These are phyloP conservation scores for Nomada ferruginata DNA, from an alignment of 2,888 invertebrate species.

Conservation along the genomic window DNA sequence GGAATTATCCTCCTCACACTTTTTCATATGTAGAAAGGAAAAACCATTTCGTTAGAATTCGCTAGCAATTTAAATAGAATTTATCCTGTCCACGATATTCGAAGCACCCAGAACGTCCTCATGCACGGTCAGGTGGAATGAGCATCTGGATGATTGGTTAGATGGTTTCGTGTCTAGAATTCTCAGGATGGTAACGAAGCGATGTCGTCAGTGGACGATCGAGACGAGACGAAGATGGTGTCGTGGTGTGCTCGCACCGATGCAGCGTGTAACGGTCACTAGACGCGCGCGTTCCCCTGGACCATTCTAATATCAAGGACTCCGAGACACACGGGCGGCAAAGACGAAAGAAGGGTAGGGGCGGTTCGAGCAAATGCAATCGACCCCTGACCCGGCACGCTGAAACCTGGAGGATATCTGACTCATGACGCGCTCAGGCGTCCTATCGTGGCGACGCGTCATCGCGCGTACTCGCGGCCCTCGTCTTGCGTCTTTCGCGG, in stretches of 20 bases:
- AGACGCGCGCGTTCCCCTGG: slow-evolving; percentile 77
- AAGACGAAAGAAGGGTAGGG: slow-evolving; percentile 67
- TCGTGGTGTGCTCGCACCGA: slow-evolving; percentile 30
- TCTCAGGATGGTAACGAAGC: slow-evolving; percentile 72
- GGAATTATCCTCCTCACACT: too few relatives aligned
- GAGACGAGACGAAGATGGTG: slow-evolving; percentile 33
- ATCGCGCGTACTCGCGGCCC: slow-evolving; percentile 60
- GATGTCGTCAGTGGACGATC: slow-evolving; percentile 73
- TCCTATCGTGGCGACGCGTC: slow-evolving; percentile 72
- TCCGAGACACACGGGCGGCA: slow-evolving; percentile 66
- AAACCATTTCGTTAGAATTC: neutral
- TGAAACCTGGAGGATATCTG: slow-evolving; percentile 81
- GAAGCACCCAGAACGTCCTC: neutral
- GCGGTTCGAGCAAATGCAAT: slow-evolving; percentile 79
- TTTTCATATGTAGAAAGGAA: too few relatives aligned
- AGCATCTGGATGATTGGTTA: neutral
- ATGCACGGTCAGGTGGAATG: neutral
- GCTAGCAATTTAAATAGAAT: neutral
- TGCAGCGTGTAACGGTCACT: slow-evolving; percentile 75
- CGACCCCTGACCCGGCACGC: slow-evolving; percentile 82
- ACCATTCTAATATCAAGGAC: slow-evolving; percentile 84
- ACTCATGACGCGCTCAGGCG: slow-evolving; percentile 80
- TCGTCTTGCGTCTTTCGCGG: slow-evolving; percentile 35
- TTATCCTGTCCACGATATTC: neutral
- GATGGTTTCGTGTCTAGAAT: slow-evolving; percentile 23